Evolutionary conservation across 2,113 vertebrate species (phyloP).

Genomic region (Planiliza haematocheilus): DNA sequence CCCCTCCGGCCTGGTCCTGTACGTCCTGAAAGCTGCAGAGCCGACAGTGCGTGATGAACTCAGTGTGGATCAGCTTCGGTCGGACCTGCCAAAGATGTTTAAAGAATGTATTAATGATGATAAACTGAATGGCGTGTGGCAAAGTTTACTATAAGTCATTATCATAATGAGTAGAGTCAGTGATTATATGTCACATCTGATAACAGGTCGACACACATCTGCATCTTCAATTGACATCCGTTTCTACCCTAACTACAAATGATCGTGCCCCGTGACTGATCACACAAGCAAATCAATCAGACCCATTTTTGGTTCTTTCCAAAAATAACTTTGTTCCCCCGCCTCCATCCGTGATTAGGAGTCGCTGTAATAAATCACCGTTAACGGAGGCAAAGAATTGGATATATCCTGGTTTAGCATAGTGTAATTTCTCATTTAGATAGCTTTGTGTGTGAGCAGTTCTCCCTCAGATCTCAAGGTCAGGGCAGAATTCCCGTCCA

Average conservation of each 20-base stretch:
- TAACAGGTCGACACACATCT: conserved; percentile 20
- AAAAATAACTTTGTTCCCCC: conserved; percentile 64
- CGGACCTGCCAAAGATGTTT: conserved; percentile 42
- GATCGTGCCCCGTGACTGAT: conserved; percentile 24
- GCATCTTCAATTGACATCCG: conserved; percentile 22
- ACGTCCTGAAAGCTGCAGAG: conserved; percentile 8
- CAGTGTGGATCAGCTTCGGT: conserved; percentile 22
- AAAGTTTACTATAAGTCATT: conserved; percentile 27
- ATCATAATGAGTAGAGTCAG: conserved; percentile 48
- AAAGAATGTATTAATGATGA: conserved; percentile 45
- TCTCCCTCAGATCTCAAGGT: conserved; percentile 65
- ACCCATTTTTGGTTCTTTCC: conserved; percentile 43
- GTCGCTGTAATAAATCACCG: conserved; percentile 67
- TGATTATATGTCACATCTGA: conserved; percentile 37
- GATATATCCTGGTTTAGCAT: conserved; percentile 58
- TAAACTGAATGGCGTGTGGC: conserved; percentile 43
- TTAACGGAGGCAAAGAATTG: conserved; percentile 58
- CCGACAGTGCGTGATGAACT: conserved; percentile 8
- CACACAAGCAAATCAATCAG: conserved; percentile 39
- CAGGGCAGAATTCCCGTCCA: conserved; percentile 34
- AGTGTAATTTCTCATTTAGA: conserved; percentile 69
- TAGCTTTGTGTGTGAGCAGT: conserved; percentile 36
- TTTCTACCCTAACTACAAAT: conserved; percentile 27
- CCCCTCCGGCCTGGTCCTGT: neutral
- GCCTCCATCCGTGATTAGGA: conserved; percentile 40